phyloP scores from a whole-genome alignment of 2,113 vertebrate species.

The Synchiropus splendidus region DNA sequence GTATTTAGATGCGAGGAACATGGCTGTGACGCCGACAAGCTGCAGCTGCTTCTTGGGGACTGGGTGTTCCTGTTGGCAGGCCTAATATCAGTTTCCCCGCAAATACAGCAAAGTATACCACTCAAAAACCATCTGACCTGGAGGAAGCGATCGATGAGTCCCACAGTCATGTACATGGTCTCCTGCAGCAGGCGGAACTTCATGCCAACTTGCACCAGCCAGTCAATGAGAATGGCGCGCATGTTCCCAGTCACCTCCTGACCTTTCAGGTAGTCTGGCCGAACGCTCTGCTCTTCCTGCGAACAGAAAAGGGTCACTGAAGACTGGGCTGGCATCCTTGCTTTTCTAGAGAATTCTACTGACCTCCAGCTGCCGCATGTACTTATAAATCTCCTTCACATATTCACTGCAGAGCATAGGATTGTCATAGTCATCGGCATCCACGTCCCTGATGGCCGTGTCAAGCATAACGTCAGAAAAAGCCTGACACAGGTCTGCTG shows the following conservation, averaged over 20 bases:
- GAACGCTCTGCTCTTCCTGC: slow-evolving; percentile 69
- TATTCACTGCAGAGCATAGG: slow-evolving; percentile 75
- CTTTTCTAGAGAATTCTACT: neutral
- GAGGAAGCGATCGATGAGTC: slow-evolving; percentile 77
- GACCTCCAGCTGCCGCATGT: slow-evolving; percentile 75
- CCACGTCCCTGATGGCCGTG: slow-evolving; percentile 64
- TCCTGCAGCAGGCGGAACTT: slow-evolving; percentile 77
- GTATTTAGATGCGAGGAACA: slow-evolving; percentile 85
- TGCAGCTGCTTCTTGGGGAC: slow-evolving; percentile 74
- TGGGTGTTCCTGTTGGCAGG: slow-evolving; percentile 59
- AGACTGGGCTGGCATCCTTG: neutral
- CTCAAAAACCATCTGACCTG: slow-evolving; percentile 64
- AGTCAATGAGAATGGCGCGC: slow-evolving; percentile 79
- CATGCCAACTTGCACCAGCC: slow-evolving; percentile 78
- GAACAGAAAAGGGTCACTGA: neutral
- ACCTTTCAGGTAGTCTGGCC: slow-evolving; percentile 65
- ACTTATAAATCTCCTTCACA: slow-evolving; percentile 79
- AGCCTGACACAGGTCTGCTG: slow-evolving; percentile 64
- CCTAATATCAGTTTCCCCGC: accelerated
- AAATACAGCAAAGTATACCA: neutral
- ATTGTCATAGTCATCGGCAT: slow-evolving; percentile 67
- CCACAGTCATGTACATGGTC: slow-evolving; percentile 81
- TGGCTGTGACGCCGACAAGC: slow-evolving; percentile 76
- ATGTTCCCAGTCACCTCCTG: slow-evolving; percentile 74
- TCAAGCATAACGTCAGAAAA: slow-evolving; percentile 74